Conservation (phyloP, 2,888 invertebrate species). For the Smittia sp. region DNA sequence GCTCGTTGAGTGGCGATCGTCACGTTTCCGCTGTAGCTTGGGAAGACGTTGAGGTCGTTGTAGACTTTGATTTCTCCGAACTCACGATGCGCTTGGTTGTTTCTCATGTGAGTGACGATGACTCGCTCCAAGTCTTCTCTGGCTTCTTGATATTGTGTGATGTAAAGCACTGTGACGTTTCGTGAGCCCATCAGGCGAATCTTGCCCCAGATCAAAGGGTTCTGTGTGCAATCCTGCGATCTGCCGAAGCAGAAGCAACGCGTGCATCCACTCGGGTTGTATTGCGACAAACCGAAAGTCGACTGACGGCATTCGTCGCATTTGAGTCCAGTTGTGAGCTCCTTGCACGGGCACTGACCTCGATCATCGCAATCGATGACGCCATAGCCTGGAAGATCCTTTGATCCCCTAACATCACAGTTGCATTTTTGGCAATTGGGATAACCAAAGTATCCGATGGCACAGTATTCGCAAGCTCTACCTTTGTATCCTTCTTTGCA, state of each 20-base stretch:
- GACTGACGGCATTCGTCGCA: conserved; percentile 81
- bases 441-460: conserved; percentile 83
- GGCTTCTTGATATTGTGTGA: neutral
- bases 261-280: conserved; percentile 85
- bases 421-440: conserved; percentile 82
- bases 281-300: conserved; percentile 77
- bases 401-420: conserved; percentile 74
- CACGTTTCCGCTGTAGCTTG: conserved; percentile 56
- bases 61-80: conserved; percentile 56
- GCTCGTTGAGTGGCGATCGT: conserved; percentile 51
- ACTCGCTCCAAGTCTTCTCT: conserved; percentile 10
- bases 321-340: conserved; percentile 76
- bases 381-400: conserved; percentile 55
- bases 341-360: conserved; percentile 90
- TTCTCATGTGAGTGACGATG: neutral
- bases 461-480: conserved; percentile 77
- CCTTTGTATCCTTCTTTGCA: conserved; percentile 75
- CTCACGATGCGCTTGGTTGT: conserved; percentile 47
- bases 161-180: conserved; percentile 54
- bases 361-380: conserved; percentile 68
- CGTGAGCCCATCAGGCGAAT: conserved; percentile 62
- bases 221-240: conserved; percentile 75
- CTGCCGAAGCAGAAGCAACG: conserved; percentile 95
- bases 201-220: conserved; percentile 78
- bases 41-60: conserved; percentile 63